These are phyloP conservation scores for Aphis gossypii DNA, from an alignment of 1,140 invertebrate genomes.

Conservation along the genomic window DNA sequence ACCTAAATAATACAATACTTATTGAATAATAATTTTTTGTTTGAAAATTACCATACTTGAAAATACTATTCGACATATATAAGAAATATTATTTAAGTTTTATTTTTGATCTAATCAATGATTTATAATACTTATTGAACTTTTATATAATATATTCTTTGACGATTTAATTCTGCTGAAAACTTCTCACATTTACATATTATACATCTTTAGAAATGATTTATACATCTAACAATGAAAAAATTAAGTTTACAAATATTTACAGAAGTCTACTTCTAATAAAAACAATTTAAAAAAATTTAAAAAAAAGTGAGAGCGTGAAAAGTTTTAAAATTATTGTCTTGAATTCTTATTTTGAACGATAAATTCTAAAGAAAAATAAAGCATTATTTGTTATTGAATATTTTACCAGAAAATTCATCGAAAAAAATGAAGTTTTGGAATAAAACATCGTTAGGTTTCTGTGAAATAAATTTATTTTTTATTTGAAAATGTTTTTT, in stretches of 20 bases:
- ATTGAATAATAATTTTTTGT: not conserved
- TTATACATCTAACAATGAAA: not conserved
- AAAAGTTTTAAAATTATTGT: slow-evolving; percentile 37
- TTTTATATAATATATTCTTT: not conserved
- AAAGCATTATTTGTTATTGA: not conserved
- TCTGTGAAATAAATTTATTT: not conserved
- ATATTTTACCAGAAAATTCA: not conserved
- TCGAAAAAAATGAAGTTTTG: not conserved
- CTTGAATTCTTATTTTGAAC: slow-evolving; percentile 1
- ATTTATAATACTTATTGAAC: not conserved
- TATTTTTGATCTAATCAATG: too few relatives aligned
- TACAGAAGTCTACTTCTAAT: not conserved
- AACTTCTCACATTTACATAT: not conserved
- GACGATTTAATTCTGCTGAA: not conserved
- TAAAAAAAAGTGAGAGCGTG: not conserved
- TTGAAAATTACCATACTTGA: not conserved
- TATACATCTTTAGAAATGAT: not conserved
- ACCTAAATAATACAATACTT: not conserved
- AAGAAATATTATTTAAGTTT: slow-evolving; percentile 3
- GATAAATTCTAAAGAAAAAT: slow-evolving; percentile 3
- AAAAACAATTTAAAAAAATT: not conserved
- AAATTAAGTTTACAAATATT: slow-evolving; percentile 26
- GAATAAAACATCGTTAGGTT: not conserved
- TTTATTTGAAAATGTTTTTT: not conserved
- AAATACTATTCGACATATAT: not conserved